These are phyloP conservation scores for Nebria ingens DNA, from an alignment of 1,140 invertebrate species.

Conservation along the genomic window DNA sequence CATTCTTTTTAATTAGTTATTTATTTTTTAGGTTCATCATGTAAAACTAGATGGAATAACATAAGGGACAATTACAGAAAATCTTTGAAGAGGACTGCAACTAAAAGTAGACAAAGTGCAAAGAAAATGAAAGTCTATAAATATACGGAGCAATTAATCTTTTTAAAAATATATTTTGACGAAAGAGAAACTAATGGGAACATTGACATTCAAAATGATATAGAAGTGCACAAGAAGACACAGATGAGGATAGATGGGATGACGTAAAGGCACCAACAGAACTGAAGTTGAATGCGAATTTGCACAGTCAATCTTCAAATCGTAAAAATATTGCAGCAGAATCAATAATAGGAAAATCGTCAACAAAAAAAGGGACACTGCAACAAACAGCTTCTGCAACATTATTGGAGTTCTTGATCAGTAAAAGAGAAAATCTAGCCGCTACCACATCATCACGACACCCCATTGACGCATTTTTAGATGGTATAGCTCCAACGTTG, in stretches of 20 bases:
- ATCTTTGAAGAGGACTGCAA: constrained; percentile 9
- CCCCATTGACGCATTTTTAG: neutral
- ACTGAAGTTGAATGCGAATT: neutral
- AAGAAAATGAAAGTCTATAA: constrained; percentile 13
- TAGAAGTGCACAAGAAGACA: too few relatives aligned
- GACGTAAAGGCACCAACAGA: neutral
- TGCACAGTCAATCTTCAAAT: neutral
- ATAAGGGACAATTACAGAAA: constrained; percentile 11
- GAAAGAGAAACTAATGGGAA: constrained; percentile 9
- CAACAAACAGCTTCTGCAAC: too few relatives aligned
- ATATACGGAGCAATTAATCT: constrained; percentile 11
- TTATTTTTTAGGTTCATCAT: constrained; percentile 8
- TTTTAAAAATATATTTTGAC: constrained; percentile 11
- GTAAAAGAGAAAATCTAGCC: neutral
- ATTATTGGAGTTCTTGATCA: neutral
- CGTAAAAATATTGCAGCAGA: neutral
- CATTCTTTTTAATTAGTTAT: too few relatives aligned
- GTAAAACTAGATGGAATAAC: constrained; percentile 8
- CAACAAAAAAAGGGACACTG: neutral
- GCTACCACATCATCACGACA: too few relatives aligned
- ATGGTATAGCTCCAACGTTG: neutral
- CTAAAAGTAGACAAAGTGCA: too few relatives aligned
- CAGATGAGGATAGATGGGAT: neutral
- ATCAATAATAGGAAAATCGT: neutral
- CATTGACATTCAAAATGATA: constrained; percentile 8